phyloP scores from a whole-genome alignment of 2,113 vertebrate species.

The Halcyon malimbica region DNA sequence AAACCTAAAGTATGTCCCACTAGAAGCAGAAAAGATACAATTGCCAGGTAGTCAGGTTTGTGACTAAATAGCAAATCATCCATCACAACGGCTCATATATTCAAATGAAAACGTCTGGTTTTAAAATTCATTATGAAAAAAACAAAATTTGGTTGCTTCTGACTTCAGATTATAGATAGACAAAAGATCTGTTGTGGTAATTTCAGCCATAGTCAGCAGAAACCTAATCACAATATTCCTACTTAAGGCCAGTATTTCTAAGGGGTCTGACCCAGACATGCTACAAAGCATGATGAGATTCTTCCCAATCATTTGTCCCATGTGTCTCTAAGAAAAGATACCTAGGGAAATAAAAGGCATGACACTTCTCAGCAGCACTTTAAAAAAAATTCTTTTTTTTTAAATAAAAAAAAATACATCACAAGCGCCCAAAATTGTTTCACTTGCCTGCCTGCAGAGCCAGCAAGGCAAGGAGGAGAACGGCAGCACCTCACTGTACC shows the following conservation, averaged over 20 bases:
- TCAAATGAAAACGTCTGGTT: neutral
- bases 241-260: neutral
- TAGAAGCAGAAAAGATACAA: neutral
- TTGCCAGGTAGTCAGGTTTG: neutral
- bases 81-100: rapidly evolving
- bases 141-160: neutral
- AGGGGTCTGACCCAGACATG: neutral
- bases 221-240: neutral
- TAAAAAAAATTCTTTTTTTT: neutral
- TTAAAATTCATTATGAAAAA: neutral
- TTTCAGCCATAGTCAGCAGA: neutral
- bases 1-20: neutral
- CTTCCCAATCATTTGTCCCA: neutral
- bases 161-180: neutral
- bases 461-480: neutral
- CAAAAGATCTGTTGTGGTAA: neutral
- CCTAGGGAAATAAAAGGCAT: neutral
- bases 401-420: neutral
- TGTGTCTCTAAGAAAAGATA: neutral
- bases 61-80: neutral
- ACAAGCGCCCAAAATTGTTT: rapidly evolving
- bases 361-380: neutral
- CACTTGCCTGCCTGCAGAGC: neutral
- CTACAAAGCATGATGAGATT: neutral
- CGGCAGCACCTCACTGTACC: neutral